Evolutionary conservation across 2,113 vertebrate genomes (phyloP).

Genomic region (Xyrauchen texanus): DNA sequence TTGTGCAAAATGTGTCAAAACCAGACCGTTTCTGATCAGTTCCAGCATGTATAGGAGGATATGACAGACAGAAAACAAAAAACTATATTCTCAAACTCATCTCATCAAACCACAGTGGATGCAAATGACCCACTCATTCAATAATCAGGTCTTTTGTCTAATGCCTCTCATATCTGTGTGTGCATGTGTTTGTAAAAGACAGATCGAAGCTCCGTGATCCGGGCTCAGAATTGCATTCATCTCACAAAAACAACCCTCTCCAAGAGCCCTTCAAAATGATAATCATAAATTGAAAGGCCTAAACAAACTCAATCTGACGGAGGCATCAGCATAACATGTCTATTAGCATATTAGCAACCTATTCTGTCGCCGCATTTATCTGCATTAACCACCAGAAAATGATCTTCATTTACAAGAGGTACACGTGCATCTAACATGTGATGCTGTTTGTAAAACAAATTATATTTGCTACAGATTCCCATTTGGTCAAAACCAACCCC

Average conservation of each 20-base stretch:
- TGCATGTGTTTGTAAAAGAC: neutral
- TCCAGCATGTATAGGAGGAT: neutral
- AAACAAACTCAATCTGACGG: neutral
- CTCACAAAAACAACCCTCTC: neutral
- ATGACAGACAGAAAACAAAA: neutral
- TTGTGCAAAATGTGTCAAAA: neutral
- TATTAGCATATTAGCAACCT: constrained; percentile 24
- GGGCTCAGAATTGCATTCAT: too few species aligned
- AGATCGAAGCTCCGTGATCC: too few species aligned
- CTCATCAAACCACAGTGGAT: neutral
- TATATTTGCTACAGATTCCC: too few species aligned
- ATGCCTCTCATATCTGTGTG: neutral
- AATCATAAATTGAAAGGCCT: constrained; percentile 2
- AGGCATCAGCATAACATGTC: constrained; percentile 21
- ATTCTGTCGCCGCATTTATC: neutral
- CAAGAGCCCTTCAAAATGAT: constrained; percentile 31
- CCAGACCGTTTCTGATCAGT: neutral
- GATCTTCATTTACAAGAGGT: neutral
- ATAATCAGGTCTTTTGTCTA: neutral
- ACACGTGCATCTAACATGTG: neutral
- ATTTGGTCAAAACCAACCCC: too few species aligned
- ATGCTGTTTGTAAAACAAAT: neutral
- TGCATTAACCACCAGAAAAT: constrained; percentile 1
- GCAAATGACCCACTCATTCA: neutral
- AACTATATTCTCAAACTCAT: neutral